Evolutionary conservation across 2,888 invertebrate species (phyloP).

Genomic region (Synergus laeviventris): DNA sequence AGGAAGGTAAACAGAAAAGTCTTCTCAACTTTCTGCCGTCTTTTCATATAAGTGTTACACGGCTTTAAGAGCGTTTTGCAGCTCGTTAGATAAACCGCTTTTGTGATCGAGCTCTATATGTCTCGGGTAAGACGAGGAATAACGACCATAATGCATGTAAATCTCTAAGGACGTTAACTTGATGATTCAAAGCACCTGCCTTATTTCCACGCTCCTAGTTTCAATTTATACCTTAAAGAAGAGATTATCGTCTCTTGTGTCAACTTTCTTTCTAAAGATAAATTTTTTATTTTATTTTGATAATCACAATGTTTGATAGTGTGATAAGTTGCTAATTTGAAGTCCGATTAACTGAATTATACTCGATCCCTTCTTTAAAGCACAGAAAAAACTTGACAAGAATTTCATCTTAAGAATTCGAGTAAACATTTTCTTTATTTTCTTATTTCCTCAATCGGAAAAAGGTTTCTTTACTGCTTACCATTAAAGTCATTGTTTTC

Average conservation of each 20-base stretch:
- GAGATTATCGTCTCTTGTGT: constrained; percentile 15
- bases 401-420: not conserved
- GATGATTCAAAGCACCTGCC: constrained; percentile 35
- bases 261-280: not conserved
- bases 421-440: not conserved
- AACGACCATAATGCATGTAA: constrained; percentile 23
- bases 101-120: constrained; percentile 26
- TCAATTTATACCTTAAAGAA: not conserved
- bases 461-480: not conserved
- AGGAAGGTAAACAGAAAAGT: constrained; percentile 13
- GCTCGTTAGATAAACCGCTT: constrained; percentile 17
- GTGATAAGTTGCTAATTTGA: not conserved
- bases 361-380: not conserved
- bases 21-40: constrained; percentile 24
- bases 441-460: not conserved
- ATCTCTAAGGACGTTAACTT: constrained; percentile 23
- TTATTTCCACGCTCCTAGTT: constrained; percentile 27
- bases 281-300: not conserved
- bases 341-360: not conserved
- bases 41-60: not conserved
- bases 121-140: constrained; percentile 13
- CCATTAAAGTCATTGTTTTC: not conserved
- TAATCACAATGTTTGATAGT: no score
- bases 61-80: not conserved
- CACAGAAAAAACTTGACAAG: not conserved